These are phyloP conservation scores for Pristionchus fissidentatus DNA, from an alignment of 2,888 invertebrate species.

Conservation along the genomic window DNA sequence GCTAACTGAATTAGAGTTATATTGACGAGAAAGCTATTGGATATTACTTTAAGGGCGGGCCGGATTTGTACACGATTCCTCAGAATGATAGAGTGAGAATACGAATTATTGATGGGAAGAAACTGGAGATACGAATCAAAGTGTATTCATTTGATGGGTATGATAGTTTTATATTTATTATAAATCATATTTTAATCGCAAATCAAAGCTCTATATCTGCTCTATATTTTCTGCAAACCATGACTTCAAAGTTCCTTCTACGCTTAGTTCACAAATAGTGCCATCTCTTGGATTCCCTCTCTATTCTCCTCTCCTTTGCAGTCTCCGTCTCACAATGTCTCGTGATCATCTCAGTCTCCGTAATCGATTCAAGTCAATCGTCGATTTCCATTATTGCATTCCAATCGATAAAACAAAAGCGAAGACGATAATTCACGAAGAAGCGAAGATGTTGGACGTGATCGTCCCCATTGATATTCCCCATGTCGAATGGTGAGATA, in stretches of 20 bases:
- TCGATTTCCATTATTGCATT: slow-evolving; percentile 31
- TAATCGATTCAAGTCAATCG: background rate
- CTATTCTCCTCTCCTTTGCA: background rate
- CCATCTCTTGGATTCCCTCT: background rate
- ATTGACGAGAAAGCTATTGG: no score
- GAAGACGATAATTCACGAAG: background rate
- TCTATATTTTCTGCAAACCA: background rate
- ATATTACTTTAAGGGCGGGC: background rate
- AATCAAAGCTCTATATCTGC: background rate
- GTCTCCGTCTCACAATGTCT: background rate
- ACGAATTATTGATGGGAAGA: slow-evolving; percentile 30
- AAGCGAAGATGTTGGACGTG: background rate
- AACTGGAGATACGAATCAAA: slow-evolving; percentile 16
- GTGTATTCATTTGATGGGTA: slow-evolving; percentile 34
- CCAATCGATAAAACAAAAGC: slow-evolving; percentile 20
- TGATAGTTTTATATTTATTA: no score
- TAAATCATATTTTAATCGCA: no score
- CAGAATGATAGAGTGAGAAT: slow-evolving; percentile 11
- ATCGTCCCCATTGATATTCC: background rate
- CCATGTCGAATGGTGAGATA: background rate
- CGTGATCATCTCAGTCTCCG: slow-evolving; percentile 2
- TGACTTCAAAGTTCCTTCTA: background rate
- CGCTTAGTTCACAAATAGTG: no score
- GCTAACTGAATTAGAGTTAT: no score
- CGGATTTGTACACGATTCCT: background rate